Base-by-base conservation (phyloP, 2,113 vertebrate species). In the Tricholaema leucomelas region DNA sequence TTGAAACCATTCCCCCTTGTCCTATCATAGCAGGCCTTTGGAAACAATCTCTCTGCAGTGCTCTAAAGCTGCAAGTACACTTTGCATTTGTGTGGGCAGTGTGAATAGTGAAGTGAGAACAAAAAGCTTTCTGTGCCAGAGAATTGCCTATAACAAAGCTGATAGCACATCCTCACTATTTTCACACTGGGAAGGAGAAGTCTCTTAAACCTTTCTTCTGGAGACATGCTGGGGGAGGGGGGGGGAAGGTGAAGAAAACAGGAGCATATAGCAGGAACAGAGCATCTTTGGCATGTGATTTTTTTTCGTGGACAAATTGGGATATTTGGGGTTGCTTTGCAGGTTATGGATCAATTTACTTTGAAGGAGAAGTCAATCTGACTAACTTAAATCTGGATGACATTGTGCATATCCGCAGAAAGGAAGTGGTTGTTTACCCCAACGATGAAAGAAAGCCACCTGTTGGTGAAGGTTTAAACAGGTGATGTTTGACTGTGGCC, bases 301-400 rank as follows among this genome's bases (percentile, higher is more conserved):
- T 64, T n/a, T n/a, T 9, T 38, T 13, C 44, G 16, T 5, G 38
- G 42, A 6, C 14, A 76, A 3, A 3, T 10, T 36, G 25, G 59
- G 19, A 44, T 7, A 42, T 85, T 85, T 81, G 61, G 55, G 55
- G 30, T 56, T 88, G 10, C 44, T 54, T 19, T 92, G 3, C 94
- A 99, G 99, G 99, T 63, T 99, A 99, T 21, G 99, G 99, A 13
- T 99, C 99, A 0, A 97, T 99, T 85, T 99, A 98, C 97, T 99
- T 99, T 15, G 98, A 98, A 56, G 99, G 99, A 8, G 97, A 98
- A 76, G 95, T 99, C 27, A 99, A 99, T 65, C 89, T 99, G 36
- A 98, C 98, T 1, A 98, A 98, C 78, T 74, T 99, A 72, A 99
- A 99, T 88, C 97, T 99, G 12, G 99, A 99, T 61, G 98, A 99